A percentile compares a stretch with the other conserved stretches of the same genome.
Conservation (phyloP, 1,140 invertebrate species). For the Drosophila rhopaloa region DNA sequence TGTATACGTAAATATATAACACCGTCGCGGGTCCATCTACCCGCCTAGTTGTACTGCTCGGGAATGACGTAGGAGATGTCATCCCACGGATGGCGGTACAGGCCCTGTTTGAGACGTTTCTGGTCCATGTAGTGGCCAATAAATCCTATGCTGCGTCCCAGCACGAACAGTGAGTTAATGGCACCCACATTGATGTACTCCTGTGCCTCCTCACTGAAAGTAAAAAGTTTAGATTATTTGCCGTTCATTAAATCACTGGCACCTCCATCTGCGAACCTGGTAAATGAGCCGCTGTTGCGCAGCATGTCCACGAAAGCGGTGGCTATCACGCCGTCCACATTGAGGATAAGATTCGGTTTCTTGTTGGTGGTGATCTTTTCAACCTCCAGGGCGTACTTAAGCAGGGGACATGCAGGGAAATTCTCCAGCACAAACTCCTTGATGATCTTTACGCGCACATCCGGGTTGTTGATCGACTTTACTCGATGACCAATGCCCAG, state of each 20-base stretch:
- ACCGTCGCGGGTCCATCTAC: conserved; percentile 11
- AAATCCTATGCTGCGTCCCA: conserved; percentile 99
- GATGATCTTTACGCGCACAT: conserved; percentile 98
- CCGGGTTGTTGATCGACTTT: conserved; percentile 99
- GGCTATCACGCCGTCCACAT: conserved; percentile 99
- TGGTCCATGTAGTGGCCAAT: conserved; percentile 99
- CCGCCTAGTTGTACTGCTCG: conserved; percentile 80
- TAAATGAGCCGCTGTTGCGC: conserved; percentile 96
- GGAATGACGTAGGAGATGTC: conserved; percentile 98
- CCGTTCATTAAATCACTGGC: not conserved
- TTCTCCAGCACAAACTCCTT: conserved; percentile 98
- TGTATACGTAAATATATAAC: conserved; percentile 59
- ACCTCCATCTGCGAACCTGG: conserved; percentile 86
- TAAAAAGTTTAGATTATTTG: not conserved
- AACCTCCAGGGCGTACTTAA: conserved; percentile 98
- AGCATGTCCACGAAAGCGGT: conserved; percentile 99
- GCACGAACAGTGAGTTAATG: conserved; percentile 99
- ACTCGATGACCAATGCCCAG: conserved; percentile 99
- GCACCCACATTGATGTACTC: conserved; percentile 99
- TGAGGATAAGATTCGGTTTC: conserved; percentile 99
- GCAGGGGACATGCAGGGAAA: conserved; percentile 96
- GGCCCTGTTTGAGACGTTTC: conserved; percentile 98
- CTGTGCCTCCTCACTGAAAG: conserved; percentile 95
- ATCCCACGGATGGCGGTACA: conserved; percentile 99
- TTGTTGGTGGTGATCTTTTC: conserved; percentile 99